Base-by-base conservation (phyloP, 1,140 invertebrate genomes). In the Pseudomyrmex cubaensis region DNA sequence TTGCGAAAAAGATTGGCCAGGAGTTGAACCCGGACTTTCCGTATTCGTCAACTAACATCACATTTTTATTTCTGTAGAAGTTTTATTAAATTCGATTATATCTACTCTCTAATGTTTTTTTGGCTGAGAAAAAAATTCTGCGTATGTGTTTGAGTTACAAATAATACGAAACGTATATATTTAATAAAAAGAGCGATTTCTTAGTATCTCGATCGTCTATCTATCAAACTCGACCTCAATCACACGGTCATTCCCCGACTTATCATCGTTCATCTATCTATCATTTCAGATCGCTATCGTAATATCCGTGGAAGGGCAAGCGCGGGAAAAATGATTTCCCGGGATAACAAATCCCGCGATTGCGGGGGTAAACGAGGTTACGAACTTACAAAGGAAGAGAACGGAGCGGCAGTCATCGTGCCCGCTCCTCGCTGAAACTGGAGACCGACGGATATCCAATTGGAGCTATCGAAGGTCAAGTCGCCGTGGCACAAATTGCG, bases 391-490 rank as follows among this genome's bases (percentile, higher is more conserved):
- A 84, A 74, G 85, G 86, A 87, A 89, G 64, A 82, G 46, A 54
- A 84, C 75, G 84, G 22, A 76, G 69, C 59, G 69, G 54, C 74
- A 85, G 78, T 88, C 86, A 78, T 88, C 72, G 83, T 10, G 35
- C 44, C 50, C 56, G 76, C 54, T 72, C 76, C 44, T 80, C 74
- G 4, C 54, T 73, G 86, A 69, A 88, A 84, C 86, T 80, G 56
- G 82, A 87, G 86, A 88, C 82, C 74, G 82, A 77, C 84, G 87
- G 84, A 88, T 88, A 85, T 86, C 87, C 87, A 88, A 89, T 83
- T 78, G 86, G 83, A 82, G 87, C 82, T 89, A 86, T 85, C 87
- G 87, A 89, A 89, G 87, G 87, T 89, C 87, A 89, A 89, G 87
- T 85, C 85, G 87, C 87, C 87, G 82, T 76, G 74, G 78, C 87